Base-by-base conservation (phyloP, 2,888 invertebrate species). In the Linyphia triangularis region DNA sequence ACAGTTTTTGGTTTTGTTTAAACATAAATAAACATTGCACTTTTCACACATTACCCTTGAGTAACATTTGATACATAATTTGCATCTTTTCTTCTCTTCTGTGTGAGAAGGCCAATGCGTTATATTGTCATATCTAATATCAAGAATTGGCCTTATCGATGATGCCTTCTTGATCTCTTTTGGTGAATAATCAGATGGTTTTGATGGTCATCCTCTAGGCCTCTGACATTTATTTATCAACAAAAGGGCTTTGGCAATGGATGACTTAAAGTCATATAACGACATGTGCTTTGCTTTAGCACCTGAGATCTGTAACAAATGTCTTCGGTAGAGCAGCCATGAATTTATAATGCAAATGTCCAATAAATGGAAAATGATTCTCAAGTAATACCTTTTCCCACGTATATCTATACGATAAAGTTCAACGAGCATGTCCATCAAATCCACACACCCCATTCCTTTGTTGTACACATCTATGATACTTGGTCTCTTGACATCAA, bases 401-500 rank as follows among this genome's bases (percentile, higher is more conserved):
- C 26, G 13, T 67, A 67, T 67, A 67, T 67, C 67, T 22, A 67
- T 24, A 37, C 37, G 33, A 70, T 40, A 28, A 33, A 70, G 37
- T 70, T 70, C 19, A 9, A 70, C 70, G 7, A 33, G 40, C 70
- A 70, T 70, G 24, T 70, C 37, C 40, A 28, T 37, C 19, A 33
- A 70, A 22, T 70, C 37, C 19, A 70, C 70, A 40, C 70, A n/a
- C 70, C 37, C 70, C 70, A 70, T 70, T 26, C 70, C 70, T n/a
- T 70, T 70, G 40, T 70, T 70, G 33, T 70, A 70, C 6, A 70
- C 37, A 70, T 40, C 19, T 16, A 33, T 22, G 19, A 70, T 59
- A 22, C n/a, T 10, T 22, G 59, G 10, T 59, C n/a, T 59, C 7
- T 7, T n/a, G 22, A 59, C 59, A 59, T 59, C 59, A 6, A 70